phyloP scores from a whole-genome alignment of 2,888 invertebrate species.

The Hyposoter dolosus region DNA sequence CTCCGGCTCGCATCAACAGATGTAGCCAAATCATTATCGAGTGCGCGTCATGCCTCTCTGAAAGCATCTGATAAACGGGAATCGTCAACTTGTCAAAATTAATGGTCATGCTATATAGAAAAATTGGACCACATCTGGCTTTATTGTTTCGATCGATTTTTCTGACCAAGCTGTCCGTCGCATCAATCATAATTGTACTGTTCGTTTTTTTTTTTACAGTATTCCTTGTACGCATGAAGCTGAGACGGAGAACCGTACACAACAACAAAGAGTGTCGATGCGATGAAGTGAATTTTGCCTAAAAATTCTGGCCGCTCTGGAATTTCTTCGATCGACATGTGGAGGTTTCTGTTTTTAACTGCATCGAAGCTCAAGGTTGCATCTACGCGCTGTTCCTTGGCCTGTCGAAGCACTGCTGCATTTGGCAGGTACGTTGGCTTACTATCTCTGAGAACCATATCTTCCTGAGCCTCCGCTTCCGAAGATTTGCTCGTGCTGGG shows the following conservation, averaged over 20 bases:
- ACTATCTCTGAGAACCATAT: neutral
- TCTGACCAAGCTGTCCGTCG: neutral
- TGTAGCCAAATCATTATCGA: neutral
- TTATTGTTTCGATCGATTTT: neutral
- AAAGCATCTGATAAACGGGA: neutral
- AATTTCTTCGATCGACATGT: neutral
- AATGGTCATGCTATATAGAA: neutral
- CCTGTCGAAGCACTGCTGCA: neutral
- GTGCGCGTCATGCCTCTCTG: neutral
- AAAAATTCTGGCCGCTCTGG: neutral
- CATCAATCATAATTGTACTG: neutral
- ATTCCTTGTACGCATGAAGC: conserved; percentile 9
- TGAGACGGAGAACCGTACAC: neutral
- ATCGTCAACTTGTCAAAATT: neutral
- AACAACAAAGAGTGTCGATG: neutral
- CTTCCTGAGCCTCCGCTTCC: neutral
- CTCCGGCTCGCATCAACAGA: neutral
- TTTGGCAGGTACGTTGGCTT: neutral
- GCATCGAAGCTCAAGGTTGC: neutral
- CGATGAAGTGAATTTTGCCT: neutral
- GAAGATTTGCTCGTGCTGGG: neutral
- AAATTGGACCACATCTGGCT: neutral
- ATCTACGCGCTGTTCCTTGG: neutral
- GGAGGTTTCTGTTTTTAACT: neutral
- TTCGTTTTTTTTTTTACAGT: neutral